Percentiles rank a stretch among this genome's conserved stretches.
phyloP scores from a whole-genome alignment of 2,113 vertebrate species.

The Camelus dromedarius region DNA sequence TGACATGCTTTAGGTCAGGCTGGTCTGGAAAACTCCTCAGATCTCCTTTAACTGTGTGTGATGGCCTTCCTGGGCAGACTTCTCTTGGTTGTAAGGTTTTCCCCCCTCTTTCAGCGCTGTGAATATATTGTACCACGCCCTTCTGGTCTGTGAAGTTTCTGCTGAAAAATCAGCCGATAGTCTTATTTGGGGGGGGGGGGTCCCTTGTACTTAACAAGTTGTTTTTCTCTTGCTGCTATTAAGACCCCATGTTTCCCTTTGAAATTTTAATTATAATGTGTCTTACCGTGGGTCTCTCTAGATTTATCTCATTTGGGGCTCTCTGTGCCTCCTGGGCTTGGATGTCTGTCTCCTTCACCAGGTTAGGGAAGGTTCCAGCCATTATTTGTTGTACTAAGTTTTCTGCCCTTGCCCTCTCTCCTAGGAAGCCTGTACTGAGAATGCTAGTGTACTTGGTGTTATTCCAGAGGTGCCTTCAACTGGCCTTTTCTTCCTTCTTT shows the following conservation, averaged over 20 bases:
- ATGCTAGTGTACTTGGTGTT: not conserved
- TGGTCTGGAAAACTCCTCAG: not conserved
- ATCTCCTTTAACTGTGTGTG: too few relatives aligned
- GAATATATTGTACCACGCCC: not conserved
- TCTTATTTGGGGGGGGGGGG: not conserved
- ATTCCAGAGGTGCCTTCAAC: not conserved
- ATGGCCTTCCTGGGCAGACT: not conserved
- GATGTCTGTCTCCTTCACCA: not conserved
- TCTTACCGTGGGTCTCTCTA: not conserved
- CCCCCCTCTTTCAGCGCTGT: not conserved
- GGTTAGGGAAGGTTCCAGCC: not conserved
- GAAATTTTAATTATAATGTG: not conserved
- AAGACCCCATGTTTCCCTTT: not conserved
- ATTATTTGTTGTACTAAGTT: not conserved
- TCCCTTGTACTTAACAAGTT: not conserved
- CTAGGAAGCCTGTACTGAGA: not conserved
- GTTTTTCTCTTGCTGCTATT: not conserved
- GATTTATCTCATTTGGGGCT: not conserved
- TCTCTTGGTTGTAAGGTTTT: not conserved
- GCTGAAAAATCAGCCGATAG: not conserved
- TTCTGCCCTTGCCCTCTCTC: not conserved
- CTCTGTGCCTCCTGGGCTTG: not conserved
- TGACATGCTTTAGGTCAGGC: too few relatives aligned
- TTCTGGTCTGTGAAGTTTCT: not conserved
- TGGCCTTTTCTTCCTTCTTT: not conserved